phyloP scores from a whole-genome alignment of 37 sponge, comb jelly and placozoan genomes.

The Geodia barretti region DNA sequence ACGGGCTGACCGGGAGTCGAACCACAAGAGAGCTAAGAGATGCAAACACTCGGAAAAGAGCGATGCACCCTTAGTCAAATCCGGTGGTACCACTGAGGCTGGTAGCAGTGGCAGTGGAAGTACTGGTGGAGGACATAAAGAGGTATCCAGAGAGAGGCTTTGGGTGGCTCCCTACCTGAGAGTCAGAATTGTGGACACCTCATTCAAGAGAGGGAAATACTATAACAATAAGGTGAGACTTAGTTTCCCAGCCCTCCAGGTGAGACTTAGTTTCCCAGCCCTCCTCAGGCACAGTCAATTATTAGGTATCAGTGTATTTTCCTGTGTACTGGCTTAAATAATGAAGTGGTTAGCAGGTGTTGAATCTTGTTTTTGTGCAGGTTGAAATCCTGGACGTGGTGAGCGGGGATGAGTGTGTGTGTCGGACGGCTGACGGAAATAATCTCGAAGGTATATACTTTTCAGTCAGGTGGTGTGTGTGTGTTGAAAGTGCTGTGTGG shows the following conservation, averaged over 20 bases:
- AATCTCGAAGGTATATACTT: slow-evolving; percentile 74
- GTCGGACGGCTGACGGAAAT: slow-evolving; percentile 73
- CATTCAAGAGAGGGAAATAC: slow-evolving; percentile 68
- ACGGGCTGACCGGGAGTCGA: too few relatives aligned
- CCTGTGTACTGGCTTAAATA: too few relatives aligned
- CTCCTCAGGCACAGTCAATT: too few relatives aligned
- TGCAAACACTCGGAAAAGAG: not conserved
- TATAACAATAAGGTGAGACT: slow-evolving; percentile 85
- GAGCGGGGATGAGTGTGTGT: slow-evolving; percentile 71
- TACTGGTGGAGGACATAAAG: not conserved
- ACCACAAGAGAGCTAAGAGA: not conserved
- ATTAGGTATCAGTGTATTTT: too few relatives aligned
- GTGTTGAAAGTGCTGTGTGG: too few relatives aligned
- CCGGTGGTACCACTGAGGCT: too few relatives aligned
- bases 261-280: too few relatives aligned
- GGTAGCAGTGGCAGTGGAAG: too few relatives aligned
- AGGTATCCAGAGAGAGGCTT: not conserved
- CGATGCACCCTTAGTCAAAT: not conserved
- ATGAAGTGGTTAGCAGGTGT: too few relatives aligned
- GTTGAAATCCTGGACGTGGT: slow-evolving; percentile 86
- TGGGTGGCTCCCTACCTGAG: slow-evolving; percentile 77
- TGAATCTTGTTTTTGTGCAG: too few relatives aligned
- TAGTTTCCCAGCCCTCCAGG: too few relatives aligned
- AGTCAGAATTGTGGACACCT: slow-evolving; percentile 79
- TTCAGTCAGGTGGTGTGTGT: not conserved